These are phyloP conservation scores for Coryphaenoides rupestris DNA, from an alignment of 2,113 vertebrate genomes.

Conservation along the genomic window DNA sequence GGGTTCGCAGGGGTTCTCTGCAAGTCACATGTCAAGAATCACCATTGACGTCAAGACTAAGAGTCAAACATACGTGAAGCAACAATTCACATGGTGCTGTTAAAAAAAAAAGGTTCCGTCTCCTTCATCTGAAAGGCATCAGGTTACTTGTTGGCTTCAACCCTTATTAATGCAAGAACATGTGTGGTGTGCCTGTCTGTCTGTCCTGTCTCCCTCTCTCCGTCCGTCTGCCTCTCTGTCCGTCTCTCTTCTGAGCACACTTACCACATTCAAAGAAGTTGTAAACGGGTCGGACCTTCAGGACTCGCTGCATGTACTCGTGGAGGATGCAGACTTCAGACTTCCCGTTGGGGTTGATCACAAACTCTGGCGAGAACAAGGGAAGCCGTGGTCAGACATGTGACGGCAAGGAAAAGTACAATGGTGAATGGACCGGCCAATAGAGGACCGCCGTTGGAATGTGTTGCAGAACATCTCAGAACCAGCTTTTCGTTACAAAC, in stretches of 20 bases:
- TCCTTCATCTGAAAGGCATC: too few relatives aligned
- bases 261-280: conserved; percentile 99
- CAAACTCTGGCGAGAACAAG: conserved; percentile 80
- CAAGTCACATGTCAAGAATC: neutral
- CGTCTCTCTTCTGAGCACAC: conserved; percentile 54
- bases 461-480: conserved; percentile 55
- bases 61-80: conserved; percentile 17
- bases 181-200: too few relatives aligned
- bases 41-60: too few relatives aligned
- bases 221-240: too few relatives aligned
- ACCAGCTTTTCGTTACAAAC: conserved; percentile 49
- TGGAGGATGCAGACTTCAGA: conserved; percentile 98
- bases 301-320: conserved; percentile 98
- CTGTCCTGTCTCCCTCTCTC: too few relatives aligned
- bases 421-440: neutral
- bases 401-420: neutral
- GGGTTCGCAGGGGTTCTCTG: conserved; percentile 99
- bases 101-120: too few relatives aligned
- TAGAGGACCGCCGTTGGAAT: neutral
- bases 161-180: too few relatives aligned
- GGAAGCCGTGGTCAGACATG: neutral
- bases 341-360: conserved; percentile 98
- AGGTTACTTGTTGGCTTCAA: too few relatives aligned
- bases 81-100: neutral
- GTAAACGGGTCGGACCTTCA: conserved; percentile 99